phyloP scores from a whole-genome alignment of 2,797 vertebrate genomes.

The Prionace glauca region DNA sequence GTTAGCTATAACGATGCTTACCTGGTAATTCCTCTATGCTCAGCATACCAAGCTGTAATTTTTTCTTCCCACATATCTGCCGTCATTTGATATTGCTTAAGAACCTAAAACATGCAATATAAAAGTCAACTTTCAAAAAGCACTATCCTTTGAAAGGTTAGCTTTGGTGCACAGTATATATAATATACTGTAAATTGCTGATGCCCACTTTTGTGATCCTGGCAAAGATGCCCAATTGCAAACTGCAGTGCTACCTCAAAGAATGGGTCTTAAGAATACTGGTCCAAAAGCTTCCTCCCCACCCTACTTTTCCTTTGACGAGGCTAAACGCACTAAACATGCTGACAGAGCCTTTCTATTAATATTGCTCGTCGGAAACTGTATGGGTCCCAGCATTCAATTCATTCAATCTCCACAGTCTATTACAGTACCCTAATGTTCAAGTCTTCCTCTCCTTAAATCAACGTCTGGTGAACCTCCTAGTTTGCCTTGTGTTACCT shows the following conservation, averaged over 20 bases:
- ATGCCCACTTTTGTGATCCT: not conserved
- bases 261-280: not conserved
- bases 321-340: not conserved
- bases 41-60: slow-evolving; percentile 88
- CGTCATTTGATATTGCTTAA: slow-evolving; percentile 89
- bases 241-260: not conserved
- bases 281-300: not conserved
- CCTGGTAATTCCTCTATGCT: slow-evolving; percentile 88
- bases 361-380: not conserved
- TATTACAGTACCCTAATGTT: not conserved
- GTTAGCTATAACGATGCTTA: slow-evolving; percentile 47
- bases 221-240: not conserved
- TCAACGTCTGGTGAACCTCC: not conserved
- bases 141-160: not conserved
- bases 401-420: not conserved
- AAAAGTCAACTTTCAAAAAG: not conserved
- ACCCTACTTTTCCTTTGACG: not conserved
- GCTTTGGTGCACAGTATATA: not conserved
- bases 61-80: slow-evolving; percentile 95
- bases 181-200: not conserved
- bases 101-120: slow-evolving; percentile 54
- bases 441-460: not conserved
- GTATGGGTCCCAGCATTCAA: not conserved
- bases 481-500: not conserved
- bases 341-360: not conserved